Base-by-base conservation (phyloP, 1,140 invertebrate genomes). In the Hirudo medicinalis region DNA sequence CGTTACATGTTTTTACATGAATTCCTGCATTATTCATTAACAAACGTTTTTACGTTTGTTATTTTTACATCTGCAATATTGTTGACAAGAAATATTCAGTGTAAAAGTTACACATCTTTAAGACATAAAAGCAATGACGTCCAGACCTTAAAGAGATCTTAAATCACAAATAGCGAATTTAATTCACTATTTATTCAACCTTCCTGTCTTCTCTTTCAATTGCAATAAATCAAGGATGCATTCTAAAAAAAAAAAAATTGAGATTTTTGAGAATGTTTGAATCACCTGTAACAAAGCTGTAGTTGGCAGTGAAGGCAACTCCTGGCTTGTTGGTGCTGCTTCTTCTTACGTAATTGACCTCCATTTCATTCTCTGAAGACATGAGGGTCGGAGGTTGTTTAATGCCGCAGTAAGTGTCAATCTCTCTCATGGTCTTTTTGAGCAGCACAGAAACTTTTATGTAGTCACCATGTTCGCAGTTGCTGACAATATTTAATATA, bases 271-370 rank as follows among this genome's bases (percentile, higher is more conserved):
- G 19, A 27, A 27, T 43, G 86, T 49, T 49, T 17, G 43, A 49
- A 17, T 49, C 43, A 94, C 92, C 91, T 86, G 91, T 90, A 25
- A 89, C 87, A 82, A 94, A 94, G 74, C 86, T 87, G 82, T 91
- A 94, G 27, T 87, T 87, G 63, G 91, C 90, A 78, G 89, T 88
- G 81, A 94, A 94, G 72, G 91, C 91, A 78, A 87, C 86, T 53
- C 87, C 84, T 77, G 87, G 84, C 78, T 88, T 83, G n/a, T 89
- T 87, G 55, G 87, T 87, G 70, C 85, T 71, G 25, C 82, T 74
- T 27, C 87, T 82, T 49, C 89, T 90, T 29, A 87, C 83, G 79
- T 94, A 92, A 82, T 92, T 89, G 19, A 94, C 81, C 75, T 88
- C 87, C 75, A 95, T 83, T 75, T 87, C 85, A 43, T 88, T 88